These are phyloP conservation scores for Drosophila stalkeri DNA, from an alignment of 2,888 invertebrate species.

Conservation along the genomic window DNA sequence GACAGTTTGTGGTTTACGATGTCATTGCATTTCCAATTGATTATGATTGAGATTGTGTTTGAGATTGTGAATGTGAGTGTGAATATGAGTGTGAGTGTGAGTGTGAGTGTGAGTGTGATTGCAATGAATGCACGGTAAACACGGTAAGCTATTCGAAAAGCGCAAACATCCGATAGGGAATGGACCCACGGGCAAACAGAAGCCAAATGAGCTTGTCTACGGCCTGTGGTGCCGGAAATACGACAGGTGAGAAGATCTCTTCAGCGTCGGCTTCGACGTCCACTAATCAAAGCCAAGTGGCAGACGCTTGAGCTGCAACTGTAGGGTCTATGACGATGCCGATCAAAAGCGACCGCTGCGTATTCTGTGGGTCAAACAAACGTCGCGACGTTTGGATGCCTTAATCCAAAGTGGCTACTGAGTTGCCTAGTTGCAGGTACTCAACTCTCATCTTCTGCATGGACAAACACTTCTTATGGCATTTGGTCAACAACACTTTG, in stretches of 20 bases:
- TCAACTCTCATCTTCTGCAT: constrained; percentile 43
- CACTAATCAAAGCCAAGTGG: constrained; percentile 70
- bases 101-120: constrained; percentile 58
- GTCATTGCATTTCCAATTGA: constrained; percentile 2
- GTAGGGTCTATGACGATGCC: constrained; percentile 55
- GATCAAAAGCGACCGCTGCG: constrained; percentile 65
- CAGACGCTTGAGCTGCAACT: constrained; percentile 70
- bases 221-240: constrained; percentile 59
- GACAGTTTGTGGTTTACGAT: constrained; percentile 38
- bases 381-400: constrained; percentile 45
- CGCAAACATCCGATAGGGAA: constrained; percentile 70
- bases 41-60: constrained; percentile 44
- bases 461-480: constrained; percentile 69
- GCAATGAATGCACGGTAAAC: constrained; percentile 68
- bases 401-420: constrained; percentile 80
- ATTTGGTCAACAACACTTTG: constrained; percentile 67
- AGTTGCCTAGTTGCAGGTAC: constrained; percentile 64
- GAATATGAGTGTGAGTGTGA: constrained; percentile 55
- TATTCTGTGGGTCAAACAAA: constrained; percentile 76
- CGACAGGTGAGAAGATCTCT: constrained; percentile 24
- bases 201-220: constrained; percentile 78
- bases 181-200: constrained; percentile 63
- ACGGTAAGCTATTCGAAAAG: constrained; percentile 59
- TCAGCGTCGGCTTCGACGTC: constrained; percentile 34
- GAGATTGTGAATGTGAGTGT: constrained; percentile 46